Percentiles rank a stretch among this genome's conserved stretches.
Evolutionary conservation across 2,113 vertebrate genomes (phyloP).

Genomic region (Rhinichthys klamathensis): DNA sequence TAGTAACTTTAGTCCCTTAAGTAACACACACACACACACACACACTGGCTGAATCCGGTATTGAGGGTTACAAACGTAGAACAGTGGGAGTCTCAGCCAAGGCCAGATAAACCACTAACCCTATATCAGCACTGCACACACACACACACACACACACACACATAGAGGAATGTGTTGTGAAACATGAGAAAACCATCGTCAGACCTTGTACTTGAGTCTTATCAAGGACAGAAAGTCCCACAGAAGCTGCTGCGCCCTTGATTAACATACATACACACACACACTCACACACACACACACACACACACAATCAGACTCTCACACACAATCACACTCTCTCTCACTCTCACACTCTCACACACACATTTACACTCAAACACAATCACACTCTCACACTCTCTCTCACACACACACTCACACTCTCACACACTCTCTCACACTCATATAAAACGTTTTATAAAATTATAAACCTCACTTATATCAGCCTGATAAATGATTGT

Average conservation of each 20-base stretch:
- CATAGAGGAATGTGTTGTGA: conserved; percentile 50
- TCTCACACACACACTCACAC: not conserved
- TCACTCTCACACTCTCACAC: not conserved
- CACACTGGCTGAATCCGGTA: too few species aligned
- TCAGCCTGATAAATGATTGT: too few species aligned
- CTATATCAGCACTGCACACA: conserved; percentile 20
- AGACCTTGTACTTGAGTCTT: conserved; percentile 83
- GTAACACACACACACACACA: not conserved
- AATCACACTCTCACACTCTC: not conserved
- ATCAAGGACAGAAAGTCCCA: conserved; percentile 75
- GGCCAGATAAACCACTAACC: conserved; percentile 48
- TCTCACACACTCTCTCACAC: too few species aligned
- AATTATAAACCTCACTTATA: too few species aligned
- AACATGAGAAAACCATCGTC: conserved; percentile 62
- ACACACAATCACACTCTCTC: not conserved
- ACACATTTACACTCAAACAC: not conserved
- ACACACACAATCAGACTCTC: not conserved
- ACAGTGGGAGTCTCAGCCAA: conserved; percentile 31
- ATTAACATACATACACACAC: conserved; percentile 55
- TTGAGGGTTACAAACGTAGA: conserved; percentile 47
- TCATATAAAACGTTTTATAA: too few species aligned
- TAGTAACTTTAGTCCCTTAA: not conserved
- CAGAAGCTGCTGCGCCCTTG: conserved; percentile 79
- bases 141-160: conserved; percentile 49
- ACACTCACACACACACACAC: not conserved